Percentiles rank a stretch among this genome's conserved stretches.
phyloP scores from a whole-genome alignment of 2,888 invertebrate genomes.

The Hirtodrosophila histrioides region DNA sequence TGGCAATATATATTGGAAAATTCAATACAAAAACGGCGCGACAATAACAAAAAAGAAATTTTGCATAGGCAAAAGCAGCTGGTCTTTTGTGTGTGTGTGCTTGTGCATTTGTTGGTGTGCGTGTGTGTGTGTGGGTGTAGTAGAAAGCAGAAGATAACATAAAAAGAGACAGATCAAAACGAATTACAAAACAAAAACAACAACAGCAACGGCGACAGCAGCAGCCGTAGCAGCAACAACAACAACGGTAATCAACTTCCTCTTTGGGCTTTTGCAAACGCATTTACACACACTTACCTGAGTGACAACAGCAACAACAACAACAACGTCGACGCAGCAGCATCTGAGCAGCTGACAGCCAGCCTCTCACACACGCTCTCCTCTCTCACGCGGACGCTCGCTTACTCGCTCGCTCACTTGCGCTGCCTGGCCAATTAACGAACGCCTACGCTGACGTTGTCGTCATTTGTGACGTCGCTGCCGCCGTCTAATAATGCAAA shows the following conservation, averaged over 20 bases:
- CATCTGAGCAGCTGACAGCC: constrained; percentile 53
- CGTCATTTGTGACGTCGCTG: constrained; percentile 16
- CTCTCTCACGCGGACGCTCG: constrained; percentile 6
- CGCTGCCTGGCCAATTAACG: constrained; percentile 39
- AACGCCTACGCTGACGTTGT: constrained; percentile 46
- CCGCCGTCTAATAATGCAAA: constrained; percentile 43
- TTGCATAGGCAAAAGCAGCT: constrained; percentile 45
- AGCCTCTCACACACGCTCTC: not conserved
- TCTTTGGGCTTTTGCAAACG: constrained; percentile 52
- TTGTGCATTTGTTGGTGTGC: constrained; percentile 30
- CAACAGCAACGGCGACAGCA: constrained; percentile 15
- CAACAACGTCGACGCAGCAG: constrained; percentile 11
- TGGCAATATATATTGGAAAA: constrained; percentile 60
- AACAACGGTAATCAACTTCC: constrained; percentile 55
- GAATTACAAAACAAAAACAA: constrained; percentile 28
- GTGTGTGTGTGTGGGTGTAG: constrained; percentile 22
- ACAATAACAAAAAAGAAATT: constrained; percentile 59
- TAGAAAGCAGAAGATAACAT: constrained; percentile 34
- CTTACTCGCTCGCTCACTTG: constrained; percentile 2
- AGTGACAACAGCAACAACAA: constrained; percentile 23
- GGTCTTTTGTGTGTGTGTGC: constrained; percentile 39
- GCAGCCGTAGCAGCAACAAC: constrained; percentile 22
- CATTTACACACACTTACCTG: constrained; percentile 50
- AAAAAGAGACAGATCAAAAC: constrained; percentile 39
- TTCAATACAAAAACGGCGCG: constrained; percentile 64